Conservation (phyloP, 2,797 vertebrate species). For the Ceyx erithaca region DNA sequence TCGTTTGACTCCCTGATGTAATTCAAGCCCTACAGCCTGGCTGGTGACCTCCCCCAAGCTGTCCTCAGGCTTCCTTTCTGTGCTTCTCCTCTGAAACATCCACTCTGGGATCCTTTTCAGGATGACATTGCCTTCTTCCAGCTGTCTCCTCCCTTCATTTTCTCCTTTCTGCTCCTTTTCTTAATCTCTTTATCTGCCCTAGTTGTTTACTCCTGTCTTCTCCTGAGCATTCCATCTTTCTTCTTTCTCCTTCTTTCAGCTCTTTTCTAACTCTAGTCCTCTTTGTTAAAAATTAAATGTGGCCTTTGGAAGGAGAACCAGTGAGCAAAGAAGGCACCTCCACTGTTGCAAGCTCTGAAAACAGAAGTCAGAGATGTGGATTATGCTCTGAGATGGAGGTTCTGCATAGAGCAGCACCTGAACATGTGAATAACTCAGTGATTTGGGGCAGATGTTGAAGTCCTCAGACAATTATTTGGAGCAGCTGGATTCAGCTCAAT, state of each 20-base stretch:
- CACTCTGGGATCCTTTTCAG: not conserved
- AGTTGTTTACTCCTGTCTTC: not conserved
- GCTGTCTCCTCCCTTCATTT: not conserved
- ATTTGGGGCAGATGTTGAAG: not conserved
- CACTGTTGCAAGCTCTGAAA: not conserved
- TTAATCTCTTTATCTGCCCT: not conserved
- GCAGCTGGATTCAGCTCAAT: not conserved
- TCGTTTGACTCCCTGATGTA: conserved; percentile 32
- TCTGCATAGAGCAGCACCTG: not conserved
- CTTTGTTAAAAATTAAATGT: not conserved
- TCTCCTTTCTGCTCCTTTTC: not conserved
- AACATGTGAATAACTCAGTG: not conserved
- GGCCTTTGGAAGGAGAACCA: not conserved
- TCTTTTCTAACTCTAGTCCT: not conserved
- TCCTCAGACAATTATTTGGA: not conserved
- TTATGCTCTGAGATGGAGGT: not conserved
- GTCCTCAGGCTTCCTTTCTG: not conserved
- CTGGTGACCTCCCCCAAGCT: not conserved
- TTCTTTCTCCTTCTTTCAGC: not conserved
- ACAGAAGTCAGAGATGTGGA: not conserved
- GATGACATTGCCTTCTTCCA: not conserved
- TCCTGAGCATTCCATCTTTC: not conserved
- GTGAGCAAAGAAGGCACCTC: not conserved
- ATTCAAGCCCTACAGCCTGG: conserved; percentile 17
- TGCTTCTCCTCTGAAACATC: not conserved